Conservation (phyloP, 2,888 invertebrate species). For the Lithophane leautieri region DNA sequence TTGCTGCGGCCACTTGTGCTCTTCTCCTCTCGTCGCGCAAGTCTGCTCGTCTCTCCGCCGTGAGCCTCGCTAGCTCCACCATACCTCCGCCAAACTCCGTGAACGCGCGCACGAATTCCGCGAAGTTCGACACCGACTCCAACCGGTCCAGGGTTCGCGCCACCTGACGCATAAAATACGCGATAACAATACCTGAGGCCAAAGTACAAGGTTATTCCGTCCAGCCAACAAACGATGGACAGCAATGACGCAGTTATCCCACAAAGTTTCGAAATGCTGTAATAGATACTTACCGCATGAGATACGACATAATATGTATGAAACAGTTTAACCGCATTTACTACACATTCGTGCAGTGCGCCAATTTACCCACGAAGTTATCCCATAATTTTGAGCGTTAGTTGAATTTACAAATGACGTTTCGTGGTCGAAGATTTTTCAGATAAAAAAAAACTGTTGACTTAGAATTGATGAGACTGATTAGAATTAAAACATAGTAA, state of each 20-base stretch:
- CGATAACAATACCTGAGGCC: slow-evolving; percentile 46
- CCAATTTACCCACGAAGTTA: slow-evolving; percentile 16
- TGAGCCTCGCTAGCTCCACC: slow-evolving; percentile 99
- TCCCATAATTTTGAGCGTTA: neutral
- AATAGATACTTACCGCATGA: slow-evolving; percentile 39
- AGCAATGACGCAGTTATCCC: slow-evolving; percentile 59
- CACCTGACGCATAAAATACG: slow-evolving; percentile 87
- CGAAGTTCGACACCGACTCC: slow-evolving; percentile 97
- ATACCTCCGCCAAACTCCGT: slow-evolving; percentile 99
- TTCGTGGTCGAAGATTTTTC: neutral
- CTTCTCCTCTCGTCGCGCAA: slow-evolving; percentile 97
- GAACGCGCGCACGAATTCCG: slow-evolving; percentile 99
- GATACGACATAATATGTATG: slow-evolving; percentile 35
- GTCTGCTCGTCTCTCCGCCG: slow-evolving; percentile 95
- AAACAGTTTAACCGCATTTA: slow-evolving; percentile 43
- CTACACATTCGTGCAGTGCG: slow-evolving; percentile 28
- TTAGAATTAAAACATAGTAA: neutral
- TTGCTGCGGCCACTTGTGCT: slow-evolving; percentile 98
- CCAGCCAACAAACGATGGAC: slow-evolving; percentile 26
- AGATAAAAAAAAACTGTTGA: neutral
- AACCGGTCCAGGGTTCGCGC: slow-evolving; percentile 95
- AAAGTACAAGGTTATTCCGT: neutral
- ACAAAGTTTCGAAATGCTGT: slow-evolving; percentile 56
- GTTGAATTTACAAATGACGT: neutral
- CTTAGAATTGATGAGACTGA: neutral